Evolutionary conservation across 2,797 vertebrate species (phyloP), one percentile per base, ranked within the genome.

Genomic region (Gallirallus australis): DNA sequence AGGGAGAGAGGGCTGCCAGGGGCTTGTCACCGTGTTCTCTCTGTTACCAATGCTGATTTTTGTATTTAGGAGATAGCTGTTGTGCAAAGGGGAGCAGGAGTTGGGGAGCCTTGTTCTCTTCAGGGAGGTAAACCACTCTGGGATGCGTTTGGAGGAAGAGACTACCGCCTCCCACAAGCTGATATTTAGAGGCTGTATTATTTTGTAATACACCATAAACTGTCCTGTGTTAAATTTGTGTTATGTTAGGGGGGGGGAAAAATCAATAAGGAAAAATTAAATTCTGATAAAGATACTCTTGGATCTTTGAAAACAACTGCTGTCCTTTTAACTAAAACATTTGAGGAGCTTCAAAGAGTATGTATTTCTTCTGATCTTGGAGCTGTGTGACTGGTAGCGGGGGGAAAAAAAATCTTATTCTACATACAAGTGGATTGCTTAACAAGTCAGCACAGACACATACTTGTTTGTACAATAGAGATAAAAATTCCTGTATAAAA

Each of bases 381-480:
- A 98, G 97, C 98, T 98, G 97, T 98, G 98, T 98, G 98, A 97
- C 98, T 98, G 97, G 98, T 98, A 98, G 98, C 97, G 96, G 97
- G 96, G 97, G 95, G 95, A 95, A 96, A 97, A 97, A 98, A 98
- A 98, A 96, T 97, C 97, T 97, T 98, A 98, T 98, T 98, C 97
- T 98, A 97, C 97, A 98, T 98, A 98, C 97, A 98, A 98, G 98
- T 98, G 98, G 97, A 98, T 98, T 98, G 97, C 97, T 98, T 98
- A 98, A 98, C 98, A 98, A 98, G 98, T 98, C 98, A 98, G 98
- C 97, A 97, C 97, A 98, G 98, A 98, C 98, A 98, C 96, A 97
- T 98, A 98, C 98, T 98, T 98, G 98, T 98, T 98, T 98, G 98
- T 98, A 98, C 97, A 98, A 98, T 98, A 98, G 97, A 98, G 98